These are phyloP conservation scores for Smittia sp. DNA, from an alignment of 2,888 invertebrate species.

Conservation along the genomic window DNA sequence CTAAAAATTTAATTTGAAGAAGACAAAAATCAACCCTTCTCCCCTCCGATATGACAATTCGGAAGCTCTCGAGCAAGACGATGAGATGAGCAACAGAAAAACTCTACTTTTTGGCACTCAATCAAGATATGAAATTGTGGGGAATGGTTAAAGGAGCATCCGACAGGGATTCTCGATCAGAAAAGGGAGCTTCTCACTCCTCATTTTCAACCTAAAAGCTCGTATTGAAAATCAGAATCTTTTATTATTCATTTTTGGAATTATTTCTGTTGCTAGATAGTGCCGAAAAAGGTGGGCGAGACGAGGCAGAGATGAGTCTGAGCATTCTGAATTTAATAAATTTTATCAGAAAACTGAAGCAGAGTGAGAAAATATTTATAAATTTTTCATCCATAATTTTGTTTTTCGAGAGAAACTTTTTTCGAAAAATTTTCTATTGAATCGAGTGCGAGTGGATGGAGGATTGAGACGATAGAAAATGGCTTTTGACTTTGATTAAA, in stretches of 20 bases:
- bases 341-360: conserved; percentile 17
- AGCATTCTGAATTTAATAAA: conserved; percentile 29
- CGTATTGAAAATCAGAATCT: conserved; percentile 21
- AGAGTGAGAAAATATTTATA: conserved; percentile 28
- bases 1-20: not conserved
- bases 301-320: not conserved
- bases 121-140: conserved; percentile 35
- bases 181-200: not conserved
- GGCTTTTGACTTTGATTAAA: conserved; percentile 20
- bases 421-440: conserved; percentile 14
- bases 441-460: not conserved
- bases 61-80: not conserved
- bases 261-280: not conserved
- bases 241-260: conserved; percentile 18
- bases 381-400: conserved; percentile 17
- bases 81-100: conserved; percentile 15
- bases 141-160: conserved; percentile 11
- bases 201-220: not conserved
- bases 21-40: not conserved
- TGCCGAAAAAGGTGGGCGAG: not conserved
- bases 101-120: conserved; percentile 29
- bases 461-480: not conserved
- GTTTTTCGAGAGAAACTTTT: not conserved
- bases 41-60: conserved; percentile 18
- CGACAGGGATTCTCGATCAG: not conserved